phyloP scores from a whole-genome alignment of 1,140 invertebrate species.

The Lepidurus couesii region DNA sequence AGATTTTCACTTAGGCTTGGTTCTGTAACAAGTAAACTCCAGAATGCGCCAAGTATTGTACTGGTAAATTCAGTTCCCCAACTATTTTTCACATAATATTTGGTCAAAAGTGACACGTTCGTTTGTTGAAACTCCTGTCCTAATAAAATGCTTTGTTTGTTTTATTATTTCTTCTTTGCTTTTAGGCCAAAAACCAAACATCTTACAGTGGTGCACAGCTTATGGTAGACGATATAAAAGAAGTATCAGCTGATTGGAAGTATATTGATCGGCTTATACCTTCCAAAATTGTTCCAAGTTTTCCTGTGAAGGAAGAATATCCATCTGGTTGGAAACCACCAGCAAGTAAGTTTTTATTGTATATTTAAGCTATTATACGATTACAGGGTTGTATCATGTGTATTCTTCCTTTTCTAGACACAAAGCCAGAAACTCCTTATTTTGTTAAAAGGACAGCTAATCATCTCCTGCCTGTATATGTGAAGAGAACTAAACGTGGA shows the following conservation, averaged over 20 bases:
- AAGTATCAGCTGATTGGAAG: constrained; percentile 32
- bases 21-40: neutral
- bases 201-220: neutral
- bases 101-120: too few relatives aligned
- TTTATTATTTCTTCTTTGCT: neutral
- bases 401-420: constrained; percentile 28
- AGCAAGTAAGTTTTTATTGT: constrained; percentile 28
- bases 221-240: neutral
- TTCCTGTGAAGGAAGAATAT: constrained; percentile 8
- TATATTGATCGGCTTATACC: constrained; percentile 38
- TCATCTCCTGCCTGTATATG: constrained; percentile 39
- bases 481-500: constrained; percentile 29
- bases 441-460: constrained; percentile 38
- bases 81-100: too few relatives aligned
- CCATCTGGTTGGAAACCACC: constrained; percentile 34
- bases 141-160: too few relatives aligned
- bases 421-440: constrained; percentile 37
- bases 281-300: constrained; percentile 32
- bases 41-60: neutral
- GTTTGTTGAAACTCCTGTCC: too few relatives aligned
- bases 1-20: neutral
- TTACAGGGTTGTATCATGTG: neutral
- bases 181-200: neutral
- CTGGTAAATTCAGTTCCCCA: neutral
- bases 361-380: neutral